Conservation (phyloP, 1,140 invertebrate species). For the Leptinotarsa undecemlineata region DNA sequence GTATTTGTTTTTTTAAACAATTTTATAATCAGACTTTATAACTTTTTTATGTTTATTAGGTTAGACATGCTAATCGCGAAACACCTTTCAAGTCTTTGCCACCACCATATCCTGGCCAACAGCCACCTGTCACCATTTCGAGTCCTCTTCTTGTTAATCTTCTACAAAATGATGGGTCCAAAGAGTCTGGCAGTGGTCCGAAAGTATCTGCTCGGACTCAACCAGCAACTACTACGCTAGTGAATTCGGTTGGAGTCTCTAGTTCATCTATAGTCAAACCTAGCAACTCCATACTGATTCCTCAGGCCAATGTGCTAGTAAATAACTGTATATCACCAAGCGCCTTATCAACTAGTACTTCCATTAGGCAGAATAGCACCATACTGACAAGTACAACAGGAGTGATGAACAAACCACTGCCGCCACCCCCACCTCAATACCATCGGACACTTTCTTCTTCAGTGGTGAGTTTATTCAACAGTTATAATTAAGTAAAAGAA, state of each 20-base stretch:
- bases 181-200: slow-evolving; percentile 27
- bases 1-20: slow-evolving; percentile 46
- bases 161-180: slow-evolving; percentile 79
- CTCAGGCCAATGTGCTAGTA: slow-evolving; percentile 41
- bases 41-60: slow-evolving; percentile 11
- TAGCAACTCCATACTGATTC: slow-evolving; percentile 17
- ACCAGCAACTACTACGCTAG: slow-evolving; percentile 16
- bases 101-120: slow-evolving; percentile 57
- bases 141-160: slow-evolving; percentile 91
- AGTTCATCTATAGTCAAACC: slow-evolving; percentile 22
- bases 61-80: slow-evolving; percentile 23
- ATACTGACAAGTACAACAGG: slow-evolving; percentile 37
- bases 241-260: slow-evolving; percentile 13
- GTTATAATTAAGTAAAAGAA: neutral
- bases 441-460: slow-evolving; percentile 23
- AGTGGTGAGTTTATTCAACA: slow-evolving; percentile 22
- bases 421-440: slow-evolving; percentile 31
- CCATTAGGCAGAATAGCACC: slow-evolving; percentile 39
- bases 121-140: slow-evolving; percentile 69
- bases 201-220: neutral
- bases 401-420: slow-evolving; percentile 22
- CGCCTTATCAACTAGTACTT: slow-evolving; percentile 45
- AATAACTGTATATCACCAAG: slow-evolving; percentile 44
- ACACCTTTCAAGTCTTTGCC: slow-evolving; percentile 44
- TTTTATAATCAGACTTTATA: slow-evolving; percentile 35